Evolutionary conservation across 2,888 invertebrate species (phyloP), one percentile per base, ranked within the genome.

Genomic region (Amphipoea oculea): DNA sequence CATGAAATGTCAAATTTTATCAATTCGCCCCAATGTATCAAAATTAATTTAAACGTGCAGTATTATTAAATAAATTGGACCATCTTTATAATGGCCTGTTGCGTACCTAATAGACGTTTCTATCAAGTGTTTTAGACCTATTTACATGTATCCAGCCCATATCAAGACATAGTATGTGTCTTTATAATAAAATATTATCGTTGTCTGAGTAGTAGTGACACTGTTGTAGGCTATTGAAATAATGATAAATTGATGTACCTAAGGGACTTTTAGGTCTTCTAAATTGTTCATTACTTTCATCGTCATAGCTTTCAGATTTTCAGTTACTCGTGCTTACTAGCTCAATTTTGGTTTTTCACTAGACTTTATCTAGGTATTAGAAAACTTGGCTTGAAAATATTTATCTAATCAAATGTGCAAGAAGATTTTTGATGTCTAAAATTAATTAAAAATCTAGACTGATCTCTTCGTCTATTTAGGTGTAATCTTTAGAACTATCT

Each of bases 1-100:
- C 96, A 96, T 96, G 79, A 94, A 95, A 96, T 96, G 96, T 96
- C 96, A 83, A 89, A 86, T 89, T 89, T 88, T 90, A 91, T 90
- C 90, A 85, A 92, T 93, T 92, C 92, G 85, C 90, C 89, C 85
- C 92, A 92, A 91, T 91, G 92, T 91, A 90, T 93, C 95, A 95
- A 95, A 95, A 95, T 94, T 95, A 84, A 81, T 82, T 84, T 86
- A 77, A 88, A 94, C 91, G 85, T 92, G 93, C 92, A 92, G 91
- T 93, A 93, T 93, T 93, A 92, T 91, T 88, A 88, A 89, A 91
- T 89, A 88, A 90, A 90, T 84, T 89, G 90, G 92, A 90, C 90
- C 91, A 89, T 88, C 91, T 91, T 91, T 90, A 84, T 89, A 78
- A 88, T 92, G 93, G 92, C 93, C 93, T 92, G 91, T 88, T 90